Base-by-base conservation (phyloP, 53 echinoderm and acorn worm genomes). In the Zoroaster sp. region DNA sequence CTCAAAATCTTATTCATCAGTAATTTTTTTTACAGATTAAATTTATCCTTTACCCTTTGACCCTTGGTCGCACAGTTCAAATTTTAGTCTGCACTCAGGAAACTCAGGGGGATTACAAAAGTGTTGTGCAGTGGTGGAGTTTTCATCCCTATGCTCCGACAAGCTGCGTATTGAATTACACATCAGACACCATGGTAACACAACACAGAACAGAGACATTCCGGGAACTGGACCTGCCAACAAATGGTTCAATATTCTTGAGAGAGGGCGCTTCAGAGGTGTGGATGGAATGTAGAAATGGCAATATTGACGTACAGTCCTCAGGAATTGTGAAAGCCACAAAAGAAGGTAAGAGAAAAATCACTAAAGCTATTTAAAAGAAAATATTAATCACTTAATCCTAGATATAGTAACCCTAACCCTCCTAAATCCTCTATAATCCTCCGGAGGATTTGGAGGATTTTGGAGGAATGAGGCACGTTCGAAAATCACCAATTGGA, bases 41-140 rank as follows among this genome's bases (percentile, higher is more conserved):
- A 63, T 17, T 63, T 63, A 21, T 17, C 65, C 65, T 17, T 63
- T 63, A 63, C 65, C 65, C 65, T 63, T 63, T 63, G 20, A 18
- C 65, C n/a, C n/a, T n/a, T n/a, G n/a, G n/a, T n/a, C n/a, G n/a
- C 21, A 59, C 51, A 85, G 85, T 69, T 70, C 85, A 85, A 85
- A 71, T 85, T 17, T 36, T 33, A 35, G 47, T 85, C 45, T 85
- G 85, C 71, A 71, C 49, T 47, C 69, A 85, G 23, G 34, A 46
- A 49, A 85, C 85, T 47, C 70, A 47, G 49, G 85, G 71, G 46
- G 49, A 47, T 8, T 49, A 54, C 71, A 69, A 30, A 2, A 40
- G 33, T 42, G 34, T 71, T n/a, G 47, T 85, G 33, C 85, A 85
- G 85, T 85, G 85, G 85, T 85, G 85, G 70, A 71, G 70, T 25